Evolutionary conservation across 2,888 invertebrate genomes (phyloP).

Genomic region (Drosophila aldrichi): DNA sequence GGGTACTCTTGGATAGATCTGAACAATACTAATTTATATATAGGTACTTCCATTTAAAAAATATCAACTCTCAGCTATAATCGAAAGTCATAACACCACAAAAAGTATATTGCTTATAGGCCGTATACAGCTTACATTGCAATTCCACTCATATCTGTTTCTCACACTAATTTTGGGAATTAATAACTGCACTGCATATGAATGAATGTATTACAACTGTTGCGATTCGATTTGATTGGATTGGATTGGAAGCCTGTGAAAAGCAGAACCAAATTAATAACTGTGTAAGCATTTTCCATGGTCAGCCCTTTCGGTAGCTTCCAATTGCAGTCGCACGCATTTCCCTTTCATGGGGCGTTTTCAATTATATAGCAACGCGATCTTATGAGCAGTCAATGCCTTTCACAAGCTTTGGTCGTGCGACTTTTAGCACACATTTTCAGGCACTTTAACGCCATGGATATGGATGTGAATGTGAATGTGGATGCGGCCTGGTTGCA

Average conservation of each 20-base stretch:
- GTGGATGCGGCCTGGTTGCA: not conserved
- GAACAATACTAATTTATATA: no score
- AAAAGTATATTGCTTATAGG: not conserved
- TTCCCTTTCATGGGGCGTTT: conserved; percentile 67
- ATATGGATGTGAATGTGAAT: not conserved
- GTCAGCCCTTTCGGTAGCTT: conserved; percentile 48
- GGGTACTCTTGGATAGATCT: no score
- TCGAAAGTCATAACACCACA: not conserved
- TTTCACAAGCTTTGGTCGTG: conserved; percentile 75
- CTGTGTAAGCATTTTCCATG: conserved; percentile 13
- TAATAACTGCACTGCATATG: not conserved
- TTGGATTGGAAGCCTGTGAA: conserved; percentile 1
- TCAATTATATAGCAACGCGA: conserved; percentile 69
- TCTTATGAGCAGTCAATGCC: conserved; percentile 49
- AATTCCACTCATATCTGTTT: not conserved
- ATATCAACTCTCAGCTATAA: no score
- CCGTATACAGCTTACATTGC: not conserved
- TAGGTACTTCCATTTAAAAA: no score
- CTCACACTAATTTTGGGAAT: not conserved
- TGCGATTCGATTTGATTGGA: not conserved
- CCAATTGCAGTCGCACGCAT: conserved; percentile 46
- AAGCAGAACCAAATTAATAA: conserved; percentile 24
- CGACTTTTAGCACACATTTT: conserved; percentile 76
- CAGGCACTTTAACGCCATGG: conserved; percentile 69
- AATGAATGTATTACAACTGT: conserved; percentile 5